These are phyloP conservation scores for Nycticebus coucang DNA, from an alignment of 2,113 vertebrate genomes.

Conservation along the genomic window DNA sequence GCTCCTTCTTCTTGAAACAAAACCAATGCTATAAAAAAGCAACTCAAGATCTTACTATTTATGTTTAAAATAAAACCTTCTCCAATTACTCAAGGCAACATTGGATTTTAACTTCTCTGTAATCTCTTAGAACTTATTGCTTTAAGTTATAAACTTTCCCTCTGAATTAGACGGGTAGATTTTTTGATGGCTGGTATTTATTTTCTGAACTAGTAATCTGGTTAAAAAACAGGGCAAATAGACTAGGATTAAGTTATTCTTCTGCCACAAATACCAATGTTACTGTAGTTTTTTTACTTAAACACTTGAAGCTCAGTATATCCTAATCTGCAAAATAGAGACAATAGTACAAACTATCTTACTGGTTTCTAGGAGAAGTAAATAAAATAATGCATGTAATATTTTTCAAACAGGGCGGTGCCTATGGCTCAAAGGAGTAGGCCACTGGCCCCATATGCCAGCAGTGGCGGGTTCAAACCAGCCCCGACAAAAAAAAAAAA, in stretches of 20 bases:
- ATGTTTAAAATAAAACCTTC: background rate
- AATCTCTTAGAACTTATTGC: background rate
- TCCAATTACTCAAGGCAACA: background rate
- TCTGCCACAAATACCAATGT: background rate
- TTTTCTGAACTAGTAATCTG: background rate
- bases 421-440: too few relatives aligned
- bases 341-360: background rate
- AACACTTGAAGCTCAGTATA: background rate
- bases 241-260: background rate
- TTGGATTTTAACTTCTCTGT: background rate
- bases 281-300: background rate
- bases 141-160: background rate
- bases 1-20: background rate
- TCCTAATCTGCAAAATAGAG: background rate
- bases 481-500: too few relatives aligned
- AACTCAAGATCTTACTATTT: background rate
- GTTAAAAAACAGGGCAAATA: background rate
- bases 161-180: background rate
- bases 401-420: background rate
- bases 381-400: background rate
- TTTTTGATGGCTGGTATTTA: background rate
- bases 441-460: too few relatives aligned
- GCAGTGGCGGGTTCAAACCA: too few relatives aligned
- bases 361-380: background rate
- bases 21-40: background rate